Percentiles rank a stretch among this genome's conserved stretches.
Conservation (phyloP, 2,797 vertebrate species). For the Ispidina picta region DNA sequence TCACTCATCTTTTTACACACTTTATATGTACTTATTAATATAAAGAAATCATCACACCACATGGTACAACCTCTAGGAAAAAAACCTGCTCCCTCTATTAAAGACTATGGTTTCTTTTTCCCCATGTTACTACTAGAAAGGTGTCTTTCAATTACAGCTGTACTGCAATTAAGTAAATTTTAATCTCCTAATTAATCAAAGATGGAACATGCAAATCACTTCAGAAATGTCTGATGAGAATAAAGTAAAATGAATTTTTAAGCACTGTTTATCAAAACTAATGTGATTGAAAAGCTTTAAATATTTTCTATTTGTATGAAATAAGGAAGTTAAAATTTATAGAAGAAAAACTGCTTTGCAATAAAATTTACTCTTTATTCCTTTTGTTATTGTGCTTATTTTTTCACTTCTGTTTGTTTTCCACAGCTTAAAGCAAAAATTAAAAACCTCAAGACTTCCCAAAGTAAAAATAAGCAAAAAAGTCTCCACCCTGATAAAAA, state of each 20-base stretch:
- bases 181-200: not conserved
- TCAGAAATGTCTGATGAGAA: not conserved
- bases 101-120: not conserved
- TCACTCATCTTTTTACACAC: not conserved
- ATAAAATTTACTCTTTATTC: not conserved
- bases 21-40: not conserved
- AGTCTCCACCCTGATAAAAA: not conserved
- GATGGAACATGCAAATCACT: accelerated
- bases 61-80: not conserved
- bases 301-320: not conserved
- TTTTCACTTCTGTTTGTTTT: not conserved
- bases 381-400: not conserved
- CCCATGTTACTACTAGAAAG: not conserved
- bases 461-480: not conserved
- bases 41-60: not conserved
- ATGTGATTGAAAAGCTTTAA: not conserved
- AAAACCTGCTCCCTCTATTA: not conserved
- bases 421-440: not conserved
- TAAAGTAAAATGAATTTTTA: not conserved
- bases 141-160: not conserved
- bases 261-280: not conserved
- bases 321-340: not conserved
- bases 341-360: not conserved
- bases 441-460: not conserved
- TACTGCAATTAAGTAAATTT: not conserved